Conservation (phyloP, 2,797 vertebrate genomes). For the Gymnopithys bicolor region DNA sequence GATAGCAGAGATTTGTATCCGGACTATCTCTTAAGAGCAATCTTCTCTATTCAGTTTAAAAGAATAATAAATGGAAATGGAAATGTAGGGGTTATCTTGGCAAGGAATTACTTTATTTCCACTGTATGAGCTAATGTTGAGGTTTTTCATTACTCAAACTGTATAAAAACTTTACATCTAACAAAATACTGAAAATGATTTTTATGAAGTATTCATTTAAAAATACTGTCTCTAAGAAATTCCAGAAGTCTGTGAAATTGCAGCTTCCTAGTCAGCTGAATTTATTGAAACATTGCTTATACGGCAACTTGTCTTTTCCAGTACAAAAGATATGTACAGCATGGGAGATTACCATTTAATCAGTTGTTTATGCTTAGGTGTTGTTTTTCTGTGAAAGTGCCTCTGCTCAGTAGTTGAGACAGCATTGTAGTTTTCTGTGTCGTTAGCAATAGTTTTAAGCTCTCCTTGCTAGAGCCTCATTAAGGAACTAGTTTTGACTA, state of each 20-base stretch:
- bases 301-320: constrained; percentile 30
- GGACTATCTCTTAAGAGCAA: constrained; percentile 52
- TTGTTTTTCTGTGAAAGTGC: constrained; percentile 4
- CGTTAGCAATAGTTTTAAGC: background rate
- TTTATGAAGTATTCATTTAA: constrained; percentile 62
- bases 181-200: constrained; percentile 26
- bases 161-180: constrained; percentile 35
- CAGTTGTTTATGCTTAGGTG: constrained; percentile 33
- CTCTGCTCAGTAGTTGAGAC: constrained; percentile 15
- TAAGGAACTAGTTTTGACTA: background rate
- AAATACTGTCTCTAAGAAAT: constrained; percentile 49
- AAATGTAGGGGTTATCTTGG: constrained; percentile 40
- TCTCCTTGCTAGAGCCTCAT: background rate
- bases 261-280: constrained; percentile 48
- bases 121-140: background rate
- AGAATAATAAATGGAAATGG: constrained; percentile 39
- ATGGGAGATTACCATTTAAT: background rate
- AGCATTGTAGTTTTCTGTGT: background rate
- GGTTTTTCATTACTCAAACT: constrained; percentile 40
- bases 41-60: constrained; percentile 34
- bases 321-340: background rate
- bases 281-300: constrained; percentile 49
- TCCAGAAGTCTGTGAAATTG: constrained; percentile 61
- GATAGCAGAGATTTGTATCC: constrained; percentile 44
- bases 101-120: background rate